Base-by-base conservation (phyloP, 2,113 vertebrate species). In the Lagenorhynchus albirostris region DNA sequence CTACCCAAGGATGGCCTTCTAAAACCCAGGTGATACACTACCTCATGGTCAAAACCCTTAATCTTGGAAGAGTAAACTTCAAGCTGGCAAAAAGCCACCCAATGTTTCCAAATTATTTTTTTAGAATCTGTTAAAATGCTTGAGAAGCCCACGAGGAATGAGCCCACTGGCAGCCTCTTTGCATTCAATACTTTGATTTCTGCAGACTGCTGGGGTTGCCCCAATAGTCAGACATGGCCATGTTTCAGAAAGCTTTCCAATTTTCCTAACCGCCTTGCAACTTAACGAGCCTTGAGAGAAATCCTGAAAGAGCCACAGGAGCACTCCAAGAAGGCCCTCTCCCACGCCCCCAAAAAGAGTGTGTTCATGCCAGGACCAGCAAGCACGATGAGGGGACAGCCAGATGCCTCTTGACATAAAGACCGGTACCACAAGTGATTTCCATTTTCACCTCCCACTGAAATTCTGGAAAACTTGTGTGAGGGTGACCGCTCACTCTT, bases 181-280 rank as follows among this genome's bases (percentile, higher is more conserved):
- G 5, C 9, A 21, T 86, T 89, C 55, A 67, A 3, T 89, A 50
- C 83, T 95, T 81, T 62, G n/a, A 95, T 65, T 91, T 94, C 60
- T n/a, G 36, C 70, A 96, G 73, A 84, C 74, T 73, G 26, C 70
- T 67, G 47, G 44, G 26, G 5, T 60, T 71, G 29, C 36, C 55
- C 31, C 38, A 83, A 89, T 18, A 83, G 74, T 67, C 79, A 77
- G 47, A 84, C 29, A n/a, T 7, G 31, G 58, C 73, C 71, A 53
- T 71, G 63, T 93, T 95, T 95, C 81, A 15, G n/a, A 60, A 79
- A 50, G 25, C 65, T 93, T 91, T 96, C 80, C 90, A 95, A 41
- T 91, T 97, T 97, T 95, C 41, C 79, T 79, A 90, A 80, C 68
- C 91, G 74, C 81, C 86, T 44, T 93, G 71, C 73, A 95, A 81